phyloP scores from a whole-genome alignment of 1,140 invertebrate genomes.

The Tetramorium parvispinum region DNA sequence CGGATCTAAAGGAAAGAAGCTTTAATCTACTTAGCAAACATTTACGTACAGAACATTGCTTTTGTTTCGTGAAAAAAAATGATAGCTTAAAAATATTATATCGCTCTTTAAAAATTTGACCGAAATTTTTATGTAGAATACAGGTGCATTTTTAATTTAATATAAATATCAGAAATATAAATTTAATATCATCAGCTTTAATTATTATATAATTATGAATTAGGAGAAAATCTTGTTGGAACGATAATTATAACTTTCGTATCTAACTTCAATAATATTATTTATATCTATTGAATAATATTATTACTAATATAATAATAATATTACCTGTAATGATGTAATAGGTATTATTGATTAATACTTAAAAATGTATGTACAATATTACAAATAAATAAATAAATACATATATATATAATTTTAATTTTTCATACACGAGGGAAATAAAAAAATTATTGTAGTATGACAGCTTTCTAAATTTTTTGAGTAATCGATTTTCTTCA shows the following conservation, averaged over 20 bases:
- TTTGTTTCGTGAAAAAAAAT: not conserved
- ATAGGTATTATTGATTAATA: not conserved
- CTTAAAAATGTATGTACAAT: not conserved
- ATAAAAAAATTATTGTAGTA: not conserved
- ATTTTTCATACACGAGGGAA: not conserved
- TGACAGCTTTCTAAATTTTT: not conserved
- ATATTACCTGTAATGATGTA: not conserved
- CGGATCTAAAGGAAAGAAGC: constrained; percentile 38
- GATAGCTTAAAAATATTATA: not conserved
- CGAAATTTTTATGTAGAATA: not conserved
- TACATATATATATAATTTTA: not conserved
- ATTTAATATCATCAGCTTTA: not conserved
- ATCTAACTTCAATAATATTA: not conserved
- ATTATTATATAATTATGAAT: not conserved
- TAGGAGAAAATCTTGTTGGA: not conserved
- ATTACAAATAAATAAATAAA: not conserved
- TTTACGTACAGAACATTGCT: constrained; percentile 28
- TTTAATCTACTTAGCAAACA: constrained; percentile 42
- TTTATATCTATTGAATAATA: not conserved
- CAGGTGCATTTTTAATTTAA: not conserved
- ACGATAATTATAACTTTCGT: not conserved
- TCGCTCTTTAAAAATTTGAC: constrained; percentile 2
- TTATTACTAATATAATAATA: not conserved
- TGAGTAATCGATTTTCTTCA: not conserved
- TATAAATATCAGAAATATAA: not conserved